Percentiles rank a stretch among this genome's conserved stretches.
These are phyloP conservation scores for Australoheros facetus DNA, from an alignment of 2,797 vertebrate species.

Conservation along the genomic window DNA sequence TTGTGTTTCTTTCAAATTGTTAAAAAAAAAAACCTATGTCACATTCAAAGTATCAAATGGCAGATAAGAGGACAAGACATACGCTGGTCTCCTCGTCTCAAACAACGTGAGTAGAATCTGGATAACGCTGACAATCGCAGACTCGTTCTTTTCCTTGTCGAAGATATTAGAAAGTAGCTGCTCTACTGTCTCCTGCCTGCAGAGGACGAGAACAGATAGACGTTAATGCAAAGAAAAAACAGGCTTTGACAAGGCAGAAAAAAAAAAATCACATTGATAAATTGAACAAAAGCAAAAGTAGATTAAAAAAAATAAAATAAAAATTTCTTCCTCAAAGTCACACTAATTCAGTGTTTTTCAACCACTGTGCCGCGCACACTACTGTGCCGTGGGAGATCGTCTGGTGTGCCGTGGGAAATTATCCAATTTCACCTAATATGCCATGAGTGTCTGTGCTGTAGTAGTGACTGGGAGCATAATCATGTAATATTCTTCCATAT, in stretches of 20 bases:
- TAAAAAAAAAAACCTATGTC: background rate
- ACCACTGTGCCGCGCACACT: no score
- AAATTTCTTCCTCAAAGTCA: background rate
- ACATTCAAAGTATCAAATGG: background rate
- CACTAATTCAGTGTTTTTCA: no score
- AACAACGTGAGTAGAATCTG: conserved; percentile 96
- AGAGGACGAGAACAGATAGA: conserved; percentile 17
- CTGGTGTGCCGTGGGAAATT: no score
- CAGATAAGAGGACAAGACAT: conserved; percentile 59
- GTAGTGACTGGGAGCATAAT: no score
- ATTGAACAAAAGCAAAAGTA: background rate
- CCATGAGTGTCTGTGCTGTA: no score
- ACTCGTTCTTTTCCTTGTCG: conserved; percentile 95
- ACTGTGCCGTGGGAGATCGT: no score
- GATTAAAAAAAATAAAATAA: background rate
- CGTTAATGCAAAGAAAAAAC: background rate
- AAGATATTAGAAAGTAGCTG: conserved; percentile 96
- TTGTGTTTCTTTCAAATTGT: background rate
- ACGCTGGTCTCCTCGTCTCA: conserved; percentile 97
- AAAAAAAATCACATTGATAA: background rate
- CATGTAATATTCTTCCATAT: no score
- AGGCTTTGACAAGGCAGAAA: background rate
- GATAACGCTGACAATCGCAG: conserved; percentile 97
- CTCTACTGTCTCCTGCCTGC: conserved; percentile 95
- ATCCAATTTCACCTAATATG: no score